phyloP scores from a whole-genome alignment of 35 echinoderm and acorn worm genomes.

The Heliocidaris erythrogramma region DNA sequence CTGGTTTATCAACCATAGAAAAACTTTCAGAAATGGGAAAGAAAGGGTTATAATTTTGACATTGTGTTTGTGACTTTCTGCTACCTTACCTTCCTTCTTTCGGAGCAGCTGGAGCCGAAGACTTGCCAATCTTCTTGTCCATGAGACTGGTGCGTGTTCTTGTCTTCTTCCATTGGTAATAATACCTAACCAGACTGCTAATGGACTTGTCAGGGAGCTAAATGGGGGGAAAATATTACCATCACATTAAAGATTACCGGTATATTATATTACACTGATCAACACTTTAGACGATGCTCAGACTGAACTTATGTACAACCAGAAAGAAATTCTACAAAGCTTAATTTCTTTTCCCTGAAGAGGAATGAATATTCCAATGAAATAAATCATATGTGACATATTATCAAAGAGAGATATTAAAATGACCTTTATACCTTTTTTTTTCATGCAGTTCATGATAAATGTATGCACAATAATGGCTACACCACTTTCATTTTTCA shows the following conservation, averaged over 20 bases:
- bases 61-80: neutral
- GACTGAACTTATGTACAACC: too few species aligned
- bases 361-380: too few species aligned
- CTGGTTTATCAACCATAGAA: too few species aligned
- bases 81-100: conserved; percentile 7
- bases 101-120: neutral
- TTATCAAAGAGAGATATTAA: too few species aligned
- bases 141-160: conserved; percentile 98
- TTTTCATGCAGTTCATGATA: neutral
- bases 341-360: too few species aligned
- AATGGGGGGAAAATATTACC: neutral
- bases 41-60: too few species aligned
- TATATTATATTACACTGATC: too few species aligned
- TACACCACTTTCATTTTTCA: neutral
- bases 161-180: conserved; percentile 99
- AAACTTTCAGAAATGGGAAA: too few species aligned
- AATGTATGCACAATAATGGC: neutral
- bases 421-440: too few species aligned
- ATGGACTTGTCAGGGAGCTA: conserved; percentile 98
- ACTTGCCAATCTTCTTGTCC: conserved; percentile 61
- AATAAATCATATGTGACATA: too few species aligned
- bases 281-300: too few species aligned
- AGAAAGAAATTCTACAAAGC: too few species aligned
- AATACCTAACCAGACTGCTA: conserved; percentile 95
- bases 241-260: neutral